These are phyloP conservation scores for Bombylius discolor DNA, from an alignment of 2,888 invertebrate species.

Conservation along the genomic window DNA sequence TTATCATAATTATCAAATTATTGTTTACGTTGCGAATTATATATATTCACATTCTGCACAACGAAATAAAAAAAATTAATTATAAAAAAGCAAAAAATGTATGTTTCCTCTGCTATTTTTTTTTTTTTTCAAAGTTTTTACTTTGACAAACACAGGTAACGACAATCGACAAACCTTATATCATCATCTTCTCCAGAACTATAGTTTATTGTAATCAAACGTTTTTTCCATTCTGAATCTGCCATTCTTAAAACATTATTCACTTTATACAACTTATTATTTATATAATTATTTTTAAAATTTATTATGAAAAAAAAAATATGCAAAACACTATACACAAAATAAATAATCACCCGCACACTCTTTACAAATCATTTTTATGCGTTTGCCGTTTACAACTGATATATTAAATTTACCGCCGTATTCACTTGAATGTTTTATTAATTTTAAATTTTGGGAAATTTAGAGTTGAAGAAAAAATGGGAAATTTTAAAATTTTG, in stretches of 20 bases:
- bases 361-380: too few species aligned
- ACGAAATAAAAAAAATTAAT: too few species aligned
- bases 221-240: constrained; percentile 41
- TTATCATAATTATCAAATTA: neutral
- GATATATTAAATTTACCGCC: too few species aligned
- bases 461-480: too few species aligned
- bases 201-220: constrained; percentile 40
- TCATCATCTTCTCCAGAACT: constrained; percentile 34
- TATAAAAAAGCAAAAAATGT: too few species aligned
- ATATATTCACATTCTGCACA: neutral
- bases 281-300: neutral
- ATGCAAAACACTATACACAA: too few species aligned
- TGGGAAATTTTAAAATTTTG: too few species aligned
- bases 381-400: too few species aligned
- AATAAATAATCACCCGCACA: too few species aligned
- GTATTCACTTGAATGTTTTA: too few species aligned
- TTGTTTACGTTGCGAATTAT: constrained; percentile 4
- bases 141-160: neutral
- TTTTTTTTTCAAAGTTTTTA: neutral
- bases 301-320: too few species aligned
- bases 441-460: too few species aligned
- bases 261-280: neutral
- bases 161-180: neutral
- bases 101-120: neutral
- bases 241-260: constrained; percentile 18